A percentile compares a stretch with the other conserved stretches of the same genome.
Conservation (phyloP, 2,113 vertebrate species). For the Micromys minutus region DNA sequence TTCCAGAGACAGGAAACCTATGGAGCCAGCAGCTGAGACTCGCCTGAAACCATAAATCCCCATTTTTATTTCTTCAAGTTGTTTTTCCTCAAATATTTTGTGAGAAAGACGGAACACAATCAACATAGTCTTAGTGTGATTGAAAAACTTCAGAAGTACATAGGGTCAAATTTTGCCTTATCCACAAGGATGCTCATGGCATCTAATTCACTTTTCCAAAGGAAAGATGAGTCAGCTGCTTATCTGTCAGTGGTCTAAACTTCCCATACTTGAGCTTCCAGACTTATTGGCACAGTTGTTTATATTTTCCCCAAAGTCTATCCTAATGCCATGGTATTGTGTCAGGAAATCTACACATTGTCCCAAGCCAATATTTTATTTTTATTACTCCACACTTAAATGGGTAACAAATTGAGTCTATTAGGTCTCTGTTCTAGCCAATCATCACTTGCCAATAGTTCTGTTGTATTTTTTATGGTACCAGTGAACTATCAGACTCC, state of each 20-base stretch:
- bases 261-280: not conserved
- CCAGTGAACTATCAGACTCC: not conserved
- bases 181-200: not conserved
- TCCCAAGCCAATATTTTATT: not conserved
- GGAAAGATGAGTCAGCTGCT: not conserved
- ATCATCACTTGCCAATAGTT: not conserved
- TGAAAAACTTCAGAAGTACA: not conserved
- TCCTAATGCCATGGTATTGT: not conserved
- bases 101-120: not conserved
- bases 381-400: not conserved
- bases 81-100: not conserved
- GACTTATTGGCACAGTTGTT: not conserved
- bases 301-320: not conserved
- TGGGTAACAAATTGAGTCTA: not conserved
- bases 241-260: not conserved
- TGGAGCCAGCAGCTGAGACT: not conserved
- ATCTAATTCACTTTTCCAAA: not conserved
- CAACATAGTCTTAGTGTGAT: not conserved
- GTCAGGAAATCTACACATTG: not conserved
- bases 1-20: not conserved
- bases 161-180: not conserved
- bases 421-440: not conserved
- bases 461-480: not conserved
- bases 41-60: not conserved
- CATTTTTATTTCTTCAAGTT: not conserved